Base-by-base conservation (phyloP, 1,140 invertebrate species). In the Drosophila kikkawai region DNA sequence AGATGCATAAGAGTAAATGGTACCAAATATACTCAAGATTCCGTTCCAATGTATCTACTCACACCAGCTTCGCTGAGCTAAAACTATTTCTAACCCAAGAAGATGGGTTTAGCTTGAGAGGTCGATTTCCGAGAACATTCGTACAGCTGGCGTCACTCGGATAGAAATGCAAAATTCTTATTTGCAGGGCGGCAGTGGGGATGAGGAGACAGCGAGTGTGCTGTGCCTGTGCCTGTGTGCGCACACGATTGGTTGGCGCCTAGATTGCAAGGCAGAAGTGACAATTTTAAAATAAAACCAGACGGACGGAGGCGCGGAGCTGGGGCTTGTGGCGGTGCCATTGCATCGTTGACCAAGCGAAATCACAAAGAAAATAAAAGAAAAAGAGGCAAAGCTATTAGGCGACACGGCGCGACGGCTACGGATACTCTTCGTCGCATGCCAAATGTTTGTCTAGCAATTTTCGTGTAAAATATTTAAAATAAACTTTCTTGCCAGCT, bases 221-320 rank as follows among this genome's bases (percentile, higher is more conserved):
- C 34, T 11, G 12, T 6, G 9, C 19, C 11, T 41, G 42, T 41
- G 34, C 17, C 34, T 39, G 22, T 32, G 75, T 50, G 57, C 41
- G 53, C 68, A 56, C 74, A 59, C 58, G 50, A 75, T 68, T 68
- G 69, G 63, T 80, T 78, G 82, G 81, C 81, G 82, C 74, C 82
- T 64, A 69, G 77, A 63, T 59, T 64, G 64, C 67, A 77, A 59
- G 51, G 69, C 59, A 59, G 65, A 78, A 80, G 57, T 78, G 78
- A 80, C 68, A 65, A 78, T 85, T 70, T 78, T 85, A 74, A 85
- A 85, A 85, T 85, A 85, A 84, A 84, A 57, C 47, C 59, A 76
- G 64, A 47, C 70, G 32, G 51, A n/a, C 42, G 19, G 39, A 39
- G 29, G 32, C n/a, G 29, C 29, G 32, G 32, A 8, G 19, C 39